These are phyloP conservation scores for Zaprionus ornatus DNA, from an alignment of 1,140 invertebrate species.

Conservation along the genomic window DNA sequence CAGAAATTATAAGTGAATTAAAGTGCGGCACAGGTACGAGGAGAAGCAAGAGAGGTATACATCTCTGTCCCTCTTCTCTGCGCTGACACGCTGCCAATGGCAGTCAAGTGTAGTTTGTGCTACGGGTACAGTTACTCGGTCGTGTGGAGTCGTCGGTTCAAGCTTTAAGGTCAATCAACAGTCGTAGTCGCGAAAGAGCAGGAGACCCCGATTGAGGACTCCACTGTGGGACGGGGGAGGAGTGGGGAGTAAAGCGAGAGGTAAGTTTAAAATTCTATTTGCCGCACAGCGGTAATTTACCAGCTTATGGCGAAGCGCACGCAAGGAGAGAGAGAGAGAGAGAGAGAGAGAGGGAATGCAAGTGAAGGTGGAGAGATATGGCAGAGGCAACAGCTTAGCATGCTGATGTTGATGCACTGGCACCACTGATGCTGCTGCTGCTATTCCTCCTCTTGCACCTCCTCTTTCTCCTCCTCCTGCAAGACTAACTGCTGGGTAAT, in stretches of 20 bases:
- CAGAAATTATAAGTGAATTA: constrained; percentile 74
- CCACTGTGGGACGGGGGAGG: not conserved
- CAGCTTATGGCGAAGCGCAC: constrained; percentile 42
- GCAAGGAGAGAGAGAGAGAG: not conserved
- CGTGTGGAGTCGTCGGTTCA: constrained; percentile 50
- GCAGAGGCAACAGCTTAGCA: constrained; percentile 40
- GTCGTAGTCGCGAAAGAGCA: constrained; percentile 1
- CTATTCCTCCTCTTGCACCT: constrained; percentile 28
- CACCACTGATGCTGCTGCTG: constrained; percentile 37
- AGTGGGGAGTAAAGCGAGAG: constrained; percentile 16
- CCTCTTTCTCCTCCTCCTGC: constrained; percentile 5
- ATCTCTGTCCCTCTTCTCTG: not conserved
- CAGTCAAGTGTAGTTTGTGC: constrained; percentile 37
- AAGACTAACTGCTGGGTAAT: constrained; percentile 79
- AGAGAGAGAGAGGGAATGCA: not conserved
- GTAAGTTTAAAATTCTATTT: constrained; percentile 73
- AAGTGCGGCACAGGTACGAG: constrained; percentile 38
- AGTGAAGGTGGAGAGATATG: not conserved
- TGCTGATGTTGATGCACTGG: constrained; percentile 62
- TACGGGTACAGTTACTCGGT: constrained; percentile 58
- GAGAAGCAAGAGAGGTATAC: constrained; percentile 10
- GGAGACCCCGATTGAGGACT: not conserved
- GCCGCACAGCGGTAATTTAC: constrained; percentile 76
- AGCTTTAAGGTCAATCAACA: constrained; percentile 75
- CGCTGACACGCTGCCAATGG: constrained; percentile 4